Evolutionary conservation across 1,140 invertebrate species (phyloP).

Genomic region (Manduca sexta): DNA sequence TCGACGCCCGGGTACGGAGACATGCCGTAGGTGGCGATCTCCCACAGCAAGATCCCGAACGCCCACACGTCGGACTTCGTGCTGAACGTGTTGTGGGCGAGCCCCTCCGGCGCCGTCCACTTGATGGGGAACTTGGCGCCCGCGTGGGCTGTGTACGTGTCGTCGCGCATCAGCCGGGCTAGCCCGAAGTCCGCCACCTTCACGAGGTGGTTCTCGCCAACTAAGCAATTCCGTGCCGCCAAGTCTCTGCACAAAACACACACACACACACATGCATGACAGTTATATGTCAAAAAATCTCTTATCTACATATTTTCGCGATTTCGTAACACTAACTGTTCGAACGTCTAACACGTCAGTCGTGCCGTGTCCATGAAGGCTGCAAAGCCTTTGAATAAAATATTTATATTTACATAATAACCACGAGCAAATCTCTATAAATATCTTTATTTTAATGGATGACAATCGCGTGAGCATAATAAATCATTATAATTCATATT

Average conservation of each 20-base stretch:
- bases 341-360: too few relatives aligned
- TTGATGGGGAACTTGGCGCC: slow-evolving; percentile 99
- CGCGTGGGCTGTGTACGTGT: slow-evolving; percentile 98
- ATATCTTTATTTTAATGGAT: too few relatives aligned
- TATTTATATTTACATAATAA: too few relatives aligned
- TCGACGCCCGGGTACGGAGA: slow-evolving; percentile 99
- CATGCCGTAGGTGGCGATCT: slow-evolving; percentile 99
- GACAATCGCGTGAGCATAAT: too few relatives aligned
- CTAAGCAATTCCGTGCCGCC: slow-evolving; percentile 98
- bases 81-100: slow-evolving; percentile 99
- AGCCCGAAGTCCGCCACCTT: slow-evolving; percentile 98
- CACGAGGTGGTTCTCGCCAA: slow-evolving; percentile 96
- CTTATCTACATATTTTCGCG: too few relatives aligned
- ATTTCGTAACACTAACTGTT: too few relatives aligned
- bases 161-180: slow-evolving; percentile 96
- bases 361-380: too few relatives aligned
- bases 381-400: too few relatives aligned
- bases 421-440: too few relatives aligned
- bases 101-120: slow-evolving; percentile 99
- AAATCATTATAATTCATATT: too few relatives aligned
- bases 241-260: slow-evolving; percentile 89
- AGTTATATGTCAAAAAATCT: too few relatives aligned
- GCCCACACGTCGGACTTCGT: slow-evolving; percentile 98
- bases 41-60: slow-evolving; percentile 98
- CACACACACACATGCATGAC: not conserved